Evolutionary conservation across 1,140 invertebrate genomes (phyloP).

Genomic region (Brachionus sp.): DNA sequence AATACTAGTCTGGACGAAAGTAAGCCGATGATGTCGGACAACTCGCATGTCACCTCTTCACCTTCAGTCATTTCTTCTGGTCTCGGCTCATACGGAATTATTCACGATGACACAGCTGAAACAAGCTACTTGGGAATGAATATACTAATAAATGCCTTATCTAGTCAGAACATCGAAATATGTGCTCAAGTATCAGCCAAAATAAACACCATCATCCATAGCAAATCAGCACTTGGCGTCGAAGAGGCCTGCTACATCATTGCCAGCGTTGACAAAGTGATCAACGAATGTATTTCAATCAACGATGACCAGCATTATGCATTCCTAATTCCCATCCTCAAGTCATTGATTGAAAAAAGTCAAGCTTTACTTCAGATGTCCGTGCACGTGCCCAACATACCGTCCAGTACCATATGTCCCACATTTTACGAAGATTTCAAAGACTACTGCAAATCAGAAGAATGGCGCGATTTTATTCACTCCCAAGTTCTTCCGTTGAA

Average conservation of each 20-base stretch:
- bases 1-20: not conserved
- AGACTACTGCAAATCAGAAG: conserved; percentile 61
- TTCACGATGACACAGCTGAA: conserved; percentile 62
- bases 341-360: conserved; percentile 65
- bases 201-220: conserved; percentile 65
- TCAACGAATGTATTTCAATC: conserved; percentile 46
- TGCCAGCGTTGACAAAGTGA: conserved; percentile 52
- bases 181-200: conserved; percentile 66
- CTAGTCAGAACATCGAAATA: conserved; percentile 62
- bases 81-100: not conserved
- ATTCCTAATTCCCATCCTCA: conserved; percentile 67
- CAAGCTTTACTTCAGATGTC: conserved; percentile 61
- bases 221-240: conserved; percentile 61
- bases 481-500: conserved; percentile 52
- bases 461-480: conserved; percentile 65
- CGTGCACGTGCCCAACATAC: conserved; percentile 63
- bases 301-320: conserved; percentile 64
- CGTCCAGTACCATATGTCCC: conserved; percentile 62
- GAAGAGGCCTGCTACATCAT: conserved; percentile 64
- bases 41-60: not conserved
- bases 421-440: conserved; percentile 67
- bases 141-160: conserved; percentile 64
- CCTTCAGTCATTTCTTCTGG: not conserved
- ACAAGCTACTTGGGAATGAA: conserved; percentile 63
- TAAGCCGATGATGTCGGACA: not conserved